Base-by-base conservation (phyloP, 2,888 invertebrate genomes). In the Pachliopta kotzebuea region DNA sequence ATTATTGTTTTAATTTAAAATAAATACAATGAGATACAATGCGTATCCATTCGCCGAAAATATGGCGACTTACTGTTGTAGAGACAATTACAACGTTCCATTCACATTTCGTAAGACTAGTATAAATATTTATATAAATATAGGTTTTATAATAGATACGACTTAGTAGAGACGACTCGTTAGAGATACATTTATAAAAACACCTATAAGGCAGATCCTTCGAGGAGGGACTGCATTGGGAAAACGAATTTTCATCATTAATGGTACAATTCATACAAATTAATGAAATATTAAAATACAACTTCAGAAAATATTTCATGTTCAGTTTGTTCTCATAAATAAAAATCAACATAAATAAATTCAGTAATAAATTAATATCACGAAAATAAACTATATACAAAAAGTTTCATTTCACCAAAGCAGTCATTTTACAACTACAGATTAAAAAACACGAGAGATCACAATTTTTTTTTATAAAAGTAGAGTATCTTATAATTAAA, bases 131-230 rank as follows among this genome's bases (percentile, higher is more conserved):
- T 69, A 78, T 79, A 75, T 76, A 77, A 76, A 79, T 78, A 81
- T 78, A 78, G 72, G 74, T 78, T 75, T 69, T 37, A 37, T 14
- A 37, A 37, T 37, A 69, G 60, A 66, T 68, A 69, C 69, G 64
- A 69, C 69, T 71, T 71, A 74, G 71, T 70, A 73, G 72, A 72
- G 68, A 72, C 73, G 69, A 78, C 74, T 80, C 78, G 74, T 73
- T 82, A 83, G 80, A 87, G 82, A 84, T 82, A 87, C 74, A 83
- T 81, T 83, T 85, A 85, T 85, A 86, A 85, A 76, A 84, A 90
- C 88, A 90, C 79, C 85, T 85, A 89, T 90, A 90, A 90, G 90
- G 90, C 90, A 90, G 88, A 87, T 85, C 81, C 81, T 84, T 78
- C 79, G 84, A 86, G 84, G 83, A 85, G 79, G 70, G 79, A 78